phyloP scores from a whole-genome alignment of 2,888 invertebrate genomes.

The Cistogaster globosa region DNA sequence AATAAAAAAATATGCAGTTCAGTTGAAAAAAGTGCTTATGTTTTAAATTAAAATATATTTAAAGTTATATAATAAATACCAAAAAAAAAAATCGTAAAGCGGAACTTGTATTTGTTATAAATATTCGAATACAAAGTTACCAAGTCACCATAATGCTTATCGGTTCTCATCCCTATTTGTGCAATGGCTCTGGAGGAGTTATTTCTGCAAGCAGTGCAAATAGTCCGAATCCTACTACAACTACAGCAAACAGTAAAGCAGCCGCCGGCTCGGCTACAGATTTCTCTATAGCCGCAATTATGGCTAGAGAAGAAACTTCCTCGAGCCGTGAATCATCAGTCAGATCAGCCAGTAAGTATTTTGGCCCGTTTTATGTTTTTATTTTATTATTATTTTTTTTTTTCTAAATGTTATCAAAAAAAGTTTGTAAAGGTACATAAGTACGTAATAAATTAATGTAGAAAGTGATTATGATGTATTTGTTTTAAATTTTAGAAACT shows the following conservation, averaged over 20 bases:
- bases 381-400: too few relatives aligned
- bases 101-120: neutral
- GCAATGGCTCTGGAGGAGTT: slow-evolving; percentile 73
- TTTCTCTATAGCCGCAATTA: slow-evolving; percentile 97
- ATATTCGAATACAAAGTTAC: neutral
- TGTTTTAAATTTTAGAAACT: too few relatives aligned
- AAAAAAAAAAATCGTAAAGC: slow-evolving; percentile 3
- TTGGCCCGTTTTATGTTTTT: too few relatives aligned
- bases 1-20: slow-evolving; percentile 56
- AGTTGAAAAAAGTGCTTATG: slow-evolving; percentile 46
- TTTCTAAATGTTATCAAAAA: neutral
- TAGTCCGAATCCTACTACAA: slow-evolving; percentile 73
- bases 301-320: slow-evolving; percentile 87
- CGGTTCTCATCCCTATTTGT: slow-evolving; percentile 80
- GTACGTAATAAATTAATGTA: too few relatives aligned
- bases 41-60: slow-evolving; percentile 7
- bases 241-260: slow-evolving; percentile 77
- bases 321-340: slow-evolving; percentile 81
- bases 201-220: slow-evolving; percentile 60
- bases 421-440: neutral
- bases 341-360: slow-evolving; percentile 81
- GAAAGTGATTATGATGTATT: too few relatives aligned
- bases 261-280: slow-evolving; percentile 88
- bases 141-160: slow-evolving; percentile 77
- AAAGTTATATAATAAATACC: neutral